Evolutionary conservation across 2,113 vertebrate species (phyloP), one percentile per base, ranked within the genome.

Genomic region (Varanus komodoensis): DNA sequence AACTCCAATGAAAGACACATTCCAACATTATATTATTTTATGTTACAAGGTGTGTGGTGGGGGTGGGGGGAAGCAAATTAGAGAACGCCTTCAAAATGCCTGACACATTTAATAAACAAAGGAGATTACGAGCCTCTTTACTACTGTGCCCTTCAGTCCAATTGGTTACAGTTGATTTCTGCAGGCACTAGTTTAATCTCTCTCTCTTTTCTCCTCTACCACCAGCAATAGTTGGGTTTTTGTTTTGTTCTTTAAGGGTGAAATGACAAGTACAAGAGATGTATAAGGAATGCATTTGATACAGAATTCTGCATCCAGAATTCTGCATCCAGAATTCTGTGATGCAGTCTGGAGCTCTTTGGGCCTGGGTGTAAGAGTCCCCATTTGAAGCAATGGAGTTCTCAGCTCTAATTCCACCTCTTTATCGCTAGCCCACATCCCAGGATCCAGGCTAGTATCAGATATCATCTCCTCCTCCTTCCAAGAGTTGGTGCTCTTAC

Each of bases 61-160:
- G n/a, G 38, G 38, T 44, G 38, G 19, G 44, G 44, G 32, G 32
- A 69, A 78, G 25, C 48, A 87, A 91, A 73, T 80, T 9, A 91
- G 81, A 87, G 73, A 90, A 82, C 84, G 44, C 69, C 74, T 92
- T 92, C 81, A 73, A 92, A 95, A 89, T 86, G 91, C 34, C 83
- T n/a, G 50, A 88, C 84, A 93, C 84, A 81, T 3, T 93, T 48
- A 91, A 94, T 82, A 87, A 95, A 94, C 82, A 95, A 88, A 94
- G 74, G 77, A 90, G 87, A 77, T 1, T 75, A 82, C 91, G 94
- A 95, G 96, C 93, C 94, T 95, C 93, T 87, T 94, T 92, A 91
- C 38, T 93, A 88, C 94, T 91, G 90, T 27, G 50, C 52, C 48
- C 91, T 92, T 93, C 71, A 92, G 95, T 85, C 38, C 69, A 90